These are phyloP conservation scores for Ectropis grisescens DNA, from an alignment of 1,140 invertebrate genomes.

Conservation along the genomic window DNA sequence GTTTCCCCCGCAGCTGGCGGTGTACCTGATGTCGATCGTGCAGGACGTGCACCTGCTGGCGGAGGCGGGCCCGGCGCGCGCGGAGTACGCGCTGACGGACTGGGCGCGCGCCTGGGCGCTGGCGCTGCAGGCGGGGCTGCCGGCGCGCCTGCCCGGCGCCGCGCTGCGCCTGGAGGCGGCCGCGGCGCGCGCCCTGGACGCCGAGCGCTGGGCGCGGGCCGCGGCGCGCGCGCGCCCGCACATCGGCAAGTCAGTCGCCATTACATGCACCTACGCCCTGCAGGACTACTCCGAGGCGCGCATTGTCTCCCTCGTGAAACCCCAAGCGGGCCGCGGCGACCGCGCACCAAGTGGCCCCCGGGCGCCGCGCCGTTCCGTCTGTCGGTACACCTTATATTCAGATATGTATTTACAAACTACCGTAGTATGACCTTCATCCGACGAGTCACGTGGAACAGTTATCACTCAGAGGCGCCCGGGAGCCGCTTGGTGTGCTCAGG, in stretches of 20 bases:
- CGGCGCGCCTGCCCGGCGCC: constrained; percentile 24
- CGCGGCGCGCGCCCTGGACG: constrained; percentile 20
- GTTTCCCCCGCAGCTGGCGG: constrained; percentile 42
- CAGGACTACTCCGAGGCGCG: too few species aligned
- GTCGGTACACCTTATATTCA: too few species aligned
- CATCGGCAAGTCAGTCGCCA: constrained; percentile 18
- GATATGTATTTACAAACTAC: too few species aligned
- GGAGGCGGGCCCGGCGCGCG: constrained; percentile 15
- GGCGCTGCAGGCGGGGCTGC: constrained; percentile 32
- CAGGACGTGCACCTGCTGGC: constrained; percentile 33
- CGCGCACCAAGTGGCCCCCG: too few species aligned
- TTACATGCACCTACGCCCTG: constrained; percentile 1
- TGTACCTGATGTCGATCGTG: constrained; percentile 41
- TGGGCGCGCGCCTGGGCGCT: constrained; percentile 51
- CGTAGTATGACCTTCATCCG: too few species aligned
- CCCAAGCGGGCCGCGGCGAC: too few species aligned
- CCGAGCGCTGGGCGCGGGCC: constrained; percentile 13
- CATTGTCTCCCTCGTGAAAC: too few species aligned
- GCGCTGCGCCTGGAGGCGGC: constrained; percentile 28
- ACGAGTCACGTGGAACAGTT: too few species aligned
- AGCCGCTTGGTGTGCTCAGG: too few species aligned
- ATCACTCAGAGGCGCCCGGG: too few species aligned
- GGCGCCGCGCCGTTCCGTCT: too few species aligned
- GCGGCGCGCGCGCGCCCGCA: not conserved
- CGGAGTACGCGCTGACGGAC: constrained; percentile 42